Percentiles rank a stretch among this genome's conserved stretches.
These are phyloP conservation scores for Condylura cristata DNA, from an alignment of 2,113 vertebrate species.

Conservation along the genomic window DNA sequence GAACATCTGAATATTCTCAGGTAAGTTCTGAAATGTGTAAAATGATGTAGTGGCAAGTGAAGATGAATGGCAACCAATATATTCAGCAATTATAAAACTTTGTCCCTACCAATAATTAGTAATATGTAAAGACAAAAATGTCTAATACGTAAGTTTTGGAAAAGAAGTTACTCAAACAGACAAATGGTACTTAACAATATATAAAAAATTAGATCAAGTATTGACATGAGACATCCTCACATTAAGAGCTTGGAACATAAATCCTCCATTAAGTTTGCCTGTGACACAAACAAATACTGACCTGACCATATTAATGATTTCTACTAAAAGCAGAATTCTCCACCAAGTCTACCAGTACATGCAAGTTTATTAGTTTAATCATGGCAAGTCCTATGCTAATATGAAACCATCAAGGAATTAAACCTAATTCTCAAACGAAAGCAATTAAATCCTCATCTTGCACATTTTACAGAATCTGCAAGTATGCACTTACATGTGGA, in stretches of 20 bases:
- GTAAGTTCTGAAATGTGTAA: conserved; percentile 39
- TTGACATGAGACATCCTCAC: conserved; percentile 46
- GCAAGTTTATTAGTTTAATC: conserved; percentile 33
- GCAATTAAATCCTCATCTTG: conserved; percentile 19
- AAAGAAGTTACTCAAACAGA: conserved; percentile 27
- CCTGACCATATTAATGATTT: conserved; percentile 27
- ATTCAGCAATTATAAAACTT: conserved; percentile 50
- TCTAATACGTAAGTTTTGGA: background rate
- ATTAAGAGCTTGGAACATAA: conserved; percentile 40
- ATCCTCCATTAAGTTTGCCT: conserved; percentile 18
- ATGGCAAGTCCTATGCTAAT: conserved; percentile 38
- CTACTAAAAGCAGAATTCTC: conserved; percentile 46
- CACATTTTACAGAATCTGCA: conserved; percentile 11
- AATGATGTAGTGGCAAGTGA: conserved; percentile 32
- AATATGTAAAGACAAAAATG: background rate
- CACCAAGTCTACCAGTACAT: conserved; percentile 8
- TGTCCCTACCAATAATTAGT: conserved; percentile 32
- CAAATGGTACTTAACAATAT: conserved; percentile 33
- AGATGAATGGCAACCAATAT: conserved; percentile 46
- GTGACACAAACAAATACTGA: conserved; percentile 52
- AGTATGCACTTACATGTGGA: conserved; percentile 26
- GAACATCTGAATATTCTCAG: conserved; percentile 23
- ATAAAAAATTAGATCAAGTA: conserved; percentile 52
- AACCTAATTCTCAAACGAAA: conserved; percentile 54
- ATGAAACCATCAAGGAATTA: conserved; percentile 33